Evolutionary conservation across 2,888 invertebrate species (phyloP).

Genomic region (Smittia aterrima): DNA sequence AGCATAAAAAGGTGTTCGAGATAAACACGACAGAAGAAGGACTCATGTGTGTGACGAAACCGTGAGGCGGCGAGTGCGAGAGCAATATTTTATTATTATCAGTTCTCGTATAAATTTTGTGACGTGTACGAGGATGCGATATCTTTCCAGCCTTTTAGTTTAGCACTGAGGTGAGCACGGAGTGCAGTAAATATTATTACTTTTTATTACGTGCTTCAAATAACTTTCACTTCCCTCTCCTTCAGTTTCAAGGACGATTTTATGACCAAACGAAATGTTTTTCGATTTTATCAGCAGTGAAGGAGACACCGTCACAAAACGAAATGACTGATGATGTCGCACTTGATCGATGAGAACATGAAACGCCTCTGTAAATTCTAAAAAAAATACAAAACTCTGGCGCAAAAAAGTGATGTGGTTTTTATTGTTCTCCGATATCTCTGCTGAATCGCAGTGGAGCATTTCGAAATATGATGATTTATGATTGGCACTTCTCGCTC

Average conservation of each 20-base stretch:
- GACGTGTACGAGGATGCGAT: constrained; percentile 19
- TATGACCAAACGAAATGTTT: not conserved
- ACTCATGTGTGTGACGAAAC: constrained; percentile 31
- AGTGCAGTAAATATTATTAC: constrained; percentile 40
- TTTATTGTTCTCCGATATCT: constrained; percentile 24
- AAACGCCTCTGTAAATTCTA: no score
- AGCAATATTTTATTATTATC: constrained; percentile 40
- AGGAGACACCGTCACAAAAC: no score
- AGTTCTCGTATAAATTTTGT: constrained; percentile 33
- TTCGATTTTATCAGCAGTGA: not conserved
- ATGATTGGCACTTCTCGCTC: constrained; percentile 12
- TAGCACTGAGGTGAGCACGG: constrained; percentile 33
- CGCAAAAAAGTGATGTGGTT: constrained; percentile 16
- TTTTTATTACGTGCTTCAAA: constrained; percentile 39
- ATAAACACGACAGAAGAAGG: constrained; percentile 32
- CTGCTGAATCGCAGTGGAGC: not conserved
- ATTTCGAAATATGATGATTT: constrained; percentile 8
- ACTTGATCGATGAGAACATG: no score
- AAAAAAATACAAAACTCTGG: not conserved
- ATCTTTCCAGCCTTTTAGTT: constrained; percentile 11
- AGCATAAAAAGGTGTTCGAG: constrained; percentile 38
- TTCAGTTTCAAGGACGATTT: constrained; percentile 4
- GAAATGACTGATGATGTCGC: no score
- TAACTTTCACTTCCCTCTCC: not conserved
- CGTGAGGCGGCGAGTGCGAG: constrained; percentile 6